phyloP scores from a whole-genome alignment of 2,888 invertebrate genomes.

The Plutella xylostella region DNA sequence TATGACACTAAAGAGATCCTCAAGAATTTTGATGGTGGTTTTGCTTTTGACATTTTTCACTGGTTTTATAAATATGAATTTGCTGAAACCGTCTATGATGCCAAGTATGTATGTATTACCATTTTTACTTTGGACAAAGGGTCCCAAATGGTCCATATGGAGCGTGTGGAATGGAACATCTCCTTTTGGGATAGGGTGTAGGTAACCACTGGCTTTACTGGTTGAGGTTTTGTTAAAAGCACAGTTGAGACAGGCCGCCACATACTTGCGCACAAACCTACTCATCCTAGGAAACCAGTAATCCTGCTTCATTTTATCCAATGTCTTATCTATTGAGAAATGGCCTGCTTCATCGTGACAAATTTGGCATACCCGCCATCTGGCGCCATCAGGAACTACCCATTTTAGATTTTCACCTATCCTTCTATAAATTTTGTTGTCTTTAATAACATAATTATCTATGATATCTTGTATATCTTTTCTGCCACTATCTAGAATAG shows the following conservation, averaged over 20 bases:
- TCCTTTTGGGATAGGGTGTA: constrained; percentile 14
- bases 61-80: constrained; percentile 9
- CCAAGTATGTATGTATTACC: constrained; percentile 18
- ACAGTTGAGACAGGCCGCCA: constrained; percentile 19
- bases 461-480: constrained; percentile 1
- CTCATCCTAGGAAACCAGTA: constrained; percentile 16
- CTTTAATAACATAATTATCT: constrained; percentile 1
- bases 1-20: constrained; percentile 5
- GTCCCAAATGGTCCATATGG: constrained; percentile 16
- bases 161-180: constrained; percentile 8
- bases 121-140: constrained; percentile 13
- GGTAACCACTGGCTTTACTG: constrained; percentile 1
- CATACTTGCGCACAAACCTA: constrained; percentile 16
- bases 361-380: constrained; percentile 19
- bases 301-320: constrained; percentile 12
- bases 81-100: constrained; percentile 16
- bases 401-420: constrained; percentile 17
- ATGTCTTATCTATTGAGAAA: constrained; percentile 13
- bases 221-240: constrained; percentile 14
- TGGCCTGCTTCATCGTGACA: too few relatives aligned
- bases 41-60: constrained; percentile 9
- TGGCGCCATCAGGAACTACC: constrained; percentile 21
- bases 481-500: constrained; percentile 1
- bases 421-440: too few relatives aligned
- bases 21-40: constrained; percentile 11